Evolutionary conservation across 2,797 vertebrate genomes (phyloP).

Genomic region (Crax fasciolata): DNA sequence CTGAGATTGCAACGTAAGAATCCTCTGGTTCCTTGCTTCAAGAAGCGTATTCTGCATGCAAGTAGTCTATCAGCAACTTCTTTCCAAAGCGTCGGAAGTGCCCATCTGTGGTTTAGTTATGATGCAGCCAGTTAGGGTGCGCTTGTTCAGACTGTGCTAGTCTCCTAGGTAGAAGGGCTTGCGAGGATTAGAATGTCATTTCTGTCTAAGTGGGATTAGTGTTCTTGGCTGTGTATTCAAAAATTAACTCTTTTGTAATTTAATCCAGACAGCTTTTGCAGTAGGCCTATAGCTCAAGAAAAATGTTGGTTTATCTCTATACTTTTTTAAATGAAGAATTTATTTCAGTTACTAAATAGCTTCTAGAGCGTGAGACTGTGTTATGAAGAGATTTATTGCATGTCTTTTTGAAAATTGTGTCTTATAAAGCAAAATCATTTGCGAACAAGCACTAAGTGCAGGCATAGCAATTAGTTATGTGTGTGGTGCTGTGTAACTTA

Average conservation of each 20-base stretch:
- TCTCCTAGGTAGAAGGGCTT: neutral
- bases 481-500: neutral
- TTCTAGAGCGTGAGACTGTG: neutral
- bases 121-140: neutral
- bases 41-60: neutral
- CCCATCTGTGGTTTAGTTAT: neutral
- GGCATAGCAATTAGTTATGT: neutral
- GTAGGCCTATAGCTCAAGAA: neutral
- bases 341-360: neutral
- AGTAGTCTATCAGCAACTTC: accelerated
- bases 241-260: neutral
- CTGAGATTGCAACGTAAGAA: neutral
- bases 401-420: neutral
- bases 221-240: neutral
- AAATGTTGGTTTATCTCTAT: neutral
- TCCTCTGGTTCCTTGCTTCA: accelerated
- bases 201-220: neutral
- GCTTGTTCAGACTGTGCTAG: neutral
- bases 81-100: neutral
- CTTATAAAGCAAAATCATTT: neutral
- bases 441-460: neutral
- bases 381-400: neutral
- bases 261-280: neutral
- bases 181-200: neutral
- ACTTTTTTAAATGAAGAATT: neutral